Evolutionary conservation across 2,888 invertebrate species (phyloP).

Genomic region (Drosophila parthenogenetica): DNA sequence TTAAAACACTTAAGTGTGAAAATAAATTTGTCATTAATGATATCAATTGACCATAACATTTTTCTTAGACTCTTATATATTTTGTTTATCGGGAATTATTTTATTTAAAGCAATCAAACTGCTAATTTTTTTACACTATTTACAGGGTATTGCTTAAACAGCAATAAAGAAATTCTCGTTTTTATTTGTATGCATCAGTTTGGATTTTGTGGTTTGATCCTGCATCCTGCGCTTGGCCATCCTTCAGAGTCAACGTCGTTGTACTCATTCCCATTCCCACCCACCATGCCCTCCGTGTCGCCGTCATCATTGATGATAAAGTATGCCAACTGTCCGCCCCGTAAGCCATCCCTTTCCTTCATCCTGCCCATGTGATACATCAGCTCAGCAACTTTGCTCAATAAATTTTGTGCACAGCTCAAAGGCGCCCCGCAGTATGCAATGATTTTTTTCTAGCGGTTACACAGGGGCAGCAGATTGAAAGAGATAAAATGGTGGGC

Average conservation of each 20-base stretch:
- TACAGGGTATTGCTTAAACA: conserved; percentile 27
- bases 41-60: no score
- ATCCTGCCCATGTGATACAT: conserved; percentile 63
- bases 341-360: conserved; percentile 36
- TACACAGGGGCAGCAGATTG: no score
- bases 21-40: no score
- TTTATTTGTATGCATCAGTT: conserved; percentile 79
- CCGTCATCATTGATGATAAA: conserved; percentile 78
- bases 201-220: conserved; percentile 83
- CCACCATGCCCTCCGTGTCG: conserved; percentile 2
- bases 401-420: conserved; percentile 75
- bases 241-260: conserved; percentile 64
- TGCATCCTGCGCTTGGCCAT: conserved; percentile 73
- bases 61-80: no score
- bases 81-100: no score
- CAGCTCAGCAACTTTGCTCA: conserved; percentile 80
- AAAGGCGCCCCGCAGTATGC: conserved; percentile 75
- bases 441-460: conserved; percentile 57
- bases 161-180: conserved; percentile 16
- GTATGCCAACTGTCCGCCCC: conserved; percentile 81
- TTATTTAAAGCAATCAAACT: not conserved
- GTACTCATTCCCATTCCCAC: conserved; percentile 29
- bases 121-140: not conserved
- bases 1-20: no score
- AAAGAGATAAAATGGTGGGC: not conserved